phyloP scores from a whole-genome alignment of 2,113 vertebrate genomes.

The Burhinus oedicnemus region DNA sequence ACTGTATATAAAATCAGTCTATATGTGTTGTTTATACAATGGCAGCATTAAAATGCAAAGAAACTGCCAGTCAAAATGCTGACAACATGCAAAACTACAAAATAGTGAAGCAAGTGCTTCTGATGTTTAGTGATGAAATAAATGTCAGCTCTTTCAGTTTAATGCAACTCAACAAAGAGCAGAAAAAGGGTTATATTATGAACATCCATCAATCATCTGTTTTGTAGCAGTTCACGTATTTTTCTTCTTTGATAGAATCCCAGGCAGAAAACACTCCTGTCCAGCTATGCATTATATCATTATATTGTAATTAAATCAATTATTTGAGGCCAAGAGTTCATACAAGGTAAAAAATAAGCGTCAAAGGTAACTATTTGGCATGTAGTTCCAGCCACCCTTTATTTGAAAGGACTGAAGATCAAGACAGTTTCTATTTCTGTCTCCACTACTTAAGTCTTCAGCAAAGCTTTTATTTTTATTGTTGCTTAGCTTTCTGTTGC shows the following conservation, averaged over 20 bases:
- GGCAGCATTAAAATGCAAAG: constrained; percentile 13
- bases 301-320: background rate
- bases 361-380: background rate
- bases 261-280: background rate
- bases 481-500: background rate
- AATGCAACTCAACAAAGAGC: background rate
- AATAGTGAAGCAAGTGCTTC: background rate
- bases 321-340: background rate
- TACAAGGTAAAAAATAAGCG: background rate
- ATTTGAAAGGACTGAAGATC: background rate
- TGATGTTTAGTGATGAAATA: background rate
- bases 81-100: constrained; percentile 9
- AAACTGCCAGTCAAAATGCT: constrained; percentile 41
- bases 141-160: background rate
- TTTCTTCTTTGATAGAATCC: background rate
- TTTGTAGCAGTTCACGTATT: background rate
- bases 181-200: background rate
- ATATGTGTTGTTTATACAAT: background rate
- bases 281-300: background rate
- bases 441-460: background rate
- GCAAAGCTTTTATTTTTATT: background rate
- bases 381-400: background rate
- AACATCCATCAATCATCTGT: background rate
- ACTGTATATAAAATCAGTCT: constrained; percentile 11
- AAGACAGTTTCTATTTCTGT: background rate